Conservation (phyloP, 2,888 invertebrate species). For the Dicyrtomina minuta region DNA sequence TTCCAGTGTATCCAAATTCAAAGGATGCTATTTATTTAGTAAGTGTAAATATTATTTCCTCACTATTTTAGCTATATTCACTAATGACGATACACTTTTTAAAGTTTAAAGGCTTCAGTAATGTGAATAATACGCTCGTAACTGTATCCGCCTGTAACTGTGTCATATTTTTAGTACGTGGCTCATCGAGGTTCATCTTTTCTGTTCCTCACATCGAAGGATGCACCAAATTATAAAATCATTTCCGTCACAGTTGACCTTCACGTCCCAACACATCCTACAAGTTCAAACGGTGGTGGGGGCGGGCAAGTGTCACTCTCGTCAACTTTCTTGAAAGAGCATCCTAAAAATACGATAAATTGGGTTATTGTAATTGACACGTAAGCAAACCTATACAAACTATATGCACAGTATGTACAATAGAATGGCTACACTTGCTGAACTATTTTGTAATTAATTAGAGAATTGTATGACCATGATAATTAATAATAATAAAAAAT, state of each 20-base stretch:
- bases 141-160: background rate
- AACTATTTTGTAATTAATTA: no score
- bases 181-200: background rate
- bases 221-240: conserved; percentile 5
- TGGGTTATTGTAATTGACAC: background rate
- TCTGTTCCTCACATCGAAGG: conserved; percentile 15
- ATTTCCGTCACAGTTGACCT: conserved; percentile 3
- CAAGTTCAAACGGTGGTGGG: background rate
- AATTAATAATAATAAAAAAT: no score
- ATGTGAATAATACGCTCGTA: no score
- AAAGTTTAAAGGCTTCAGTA: background rate
- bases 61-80: background rate
- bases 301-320: background rate
- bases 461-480: no score
- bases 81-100: no score
- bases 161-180: conserved; percentile 6
- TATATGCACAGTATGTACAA: no score
- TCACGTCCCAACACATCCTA: background rate
- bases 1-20: background rate
- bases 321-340: conserved; percentile 1
- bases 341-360: background rate
- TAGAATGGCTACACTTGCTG: no score
- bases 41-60: background rate
- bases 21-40: background rate
- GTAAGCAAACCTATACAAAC: conserved; percentile 9